A percentile compares a stretch with the other conserved stretches of the same genome.
phyloP scores from a whole-genome alignment of 1,140 invertebrate genomes.

The Pemphigus obesinymphae region DNA sequence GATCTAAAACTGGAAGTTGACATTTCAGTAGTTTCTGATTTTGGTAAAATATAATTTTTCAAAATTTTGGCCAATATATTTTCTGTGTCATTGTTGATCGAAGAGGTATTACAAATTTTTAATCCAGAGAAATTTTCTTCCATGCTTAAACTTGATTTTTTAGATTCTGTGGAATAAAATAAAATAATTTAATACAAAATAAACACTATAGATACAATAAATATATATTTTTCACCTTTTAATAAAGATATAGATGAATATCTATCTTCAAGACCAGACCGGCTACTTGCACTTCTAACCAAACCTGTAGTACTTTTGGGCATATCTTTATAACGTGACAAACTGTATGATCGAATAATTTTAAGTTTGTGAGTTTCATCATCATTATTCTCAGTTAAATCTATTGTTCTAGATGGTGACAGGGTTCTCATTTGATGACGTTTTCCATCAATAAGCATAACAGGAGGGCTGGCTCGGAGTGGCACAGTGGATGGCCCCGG shows the following conservation, averaged over 20 bases:
- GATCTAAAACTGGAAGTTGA: neutral
- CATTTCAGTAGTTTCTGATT: neutral
- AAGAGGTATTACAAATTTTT: neutral
- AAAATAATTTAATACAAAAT: neutral
- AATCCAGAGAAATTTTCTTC: neutral
- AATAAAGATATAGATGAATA: neutral
- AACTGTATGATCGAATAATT: neutral
- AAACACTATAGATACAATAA: neutral
- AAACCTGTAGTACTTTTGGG: neutral
- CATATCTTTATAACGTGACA: neutral
- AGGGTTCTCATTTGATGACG: neutral
- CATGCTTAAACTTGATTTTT: neutral
- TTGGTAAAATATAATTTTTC: constrained; percentile 6
- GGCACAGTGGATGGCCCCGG: neutral
- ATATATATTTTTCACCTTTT: neutral
- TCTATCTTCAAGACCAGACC: neutral
- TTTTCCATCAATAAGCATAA: neutral
- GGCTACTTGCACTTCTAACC: neutral
- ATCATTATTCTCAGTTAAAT: neutral
- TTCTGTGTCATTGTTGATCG: neutral
- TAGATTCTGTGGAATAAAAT: neutral
- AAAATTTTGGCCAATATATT: neutral
- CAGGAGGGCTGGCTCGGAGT: constrained; percentile 24
- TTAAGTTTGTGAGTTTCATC: neutral
- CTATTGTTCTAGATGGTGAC: neutral